Base-by-base conservation (phyloP, 2,888 invertebrate species). In the Cryptocheilus praepositus region DNA sequence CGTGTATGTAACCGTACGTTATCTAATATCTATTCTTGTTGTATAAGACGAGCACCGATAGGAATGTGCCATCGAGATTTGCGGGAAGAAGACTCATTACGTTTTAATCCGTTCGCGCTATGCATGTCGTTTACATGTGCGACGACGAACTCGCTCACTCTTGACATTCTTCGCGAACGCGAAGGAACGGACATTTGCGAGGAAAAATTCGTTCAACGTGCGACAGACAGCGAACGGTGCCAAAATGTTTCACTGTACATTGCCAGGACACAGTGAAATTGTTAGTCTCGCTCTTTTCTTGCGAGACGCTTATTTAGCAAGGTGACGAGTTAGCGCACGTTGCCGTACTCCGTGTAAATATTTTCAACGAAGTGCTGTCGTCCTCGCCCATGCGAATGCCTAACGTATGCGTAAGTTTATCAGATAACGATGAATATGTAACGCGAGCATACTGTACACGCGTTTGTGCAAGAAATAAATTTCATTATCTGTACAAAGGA, bases 51-150 rank as follows among this genome's bases (percentile, higher is more conserved):
- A 67, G 63, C 79, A 77, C 76, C 82, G 73, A 81, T 76, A 79
- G 81, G 84, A 86, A 83, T 81, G 85, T 84, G 83, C 84, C 82
- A 83, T 85, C 78, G 78, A 81, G 75, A 77, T 36, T 36, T 36
- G 81, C 71, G 82, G 73, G 76, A 80, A 72, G 69, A 76, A 73
- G 77, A 83, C 80, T 81, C 64, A 49, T 73, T 70, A 65, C 4
- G 36, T 36, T 36, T 36, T 36, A 36, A 36, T 36, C 36, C 36
- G 36, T 36, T 25, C 25, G 25, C 25, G 36, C 36, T 36, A 36
- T 7, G 36, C 36, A 11, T 11, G 36, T 11, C 36, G 36, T 36
- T 36, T 11, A 11, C 36, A 11, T 36, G 36, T 11, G 36, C 36
- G 36, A 36, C 36, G 36, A 36, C 36, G 36, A 36, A 25, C 25